These are phyloP conservation scores for Pocillopora verrucosa DNA, from an alignment of 64 coral and sea anemone genomes.

Conservation along the genomic window DNA sequence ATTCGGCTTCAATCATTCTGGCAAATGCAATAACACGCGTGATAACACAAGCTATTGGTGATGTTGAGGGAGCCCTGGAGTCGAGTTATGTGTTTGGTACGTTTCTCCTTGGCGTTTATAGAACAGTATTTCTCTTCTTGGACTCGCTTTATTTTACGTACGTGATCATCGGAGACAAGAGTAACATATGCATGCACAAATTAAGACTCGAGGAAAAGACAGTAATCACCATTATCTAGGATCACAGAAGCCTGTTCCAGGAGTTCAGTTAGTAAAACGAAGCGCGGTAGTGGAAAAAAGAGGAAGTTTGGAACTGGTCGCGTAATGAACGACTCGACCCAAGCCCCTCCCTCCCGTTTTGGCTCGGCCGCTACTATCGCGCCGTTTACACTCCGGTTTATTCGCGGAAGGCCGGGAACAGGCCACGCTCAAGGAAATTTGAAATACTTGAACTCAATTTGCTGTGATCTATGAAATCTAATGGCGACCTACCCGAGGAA, in stretches of 20 bases:
- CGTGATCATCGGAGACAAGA: not conserved
- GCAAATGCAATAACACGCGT: not conserved
- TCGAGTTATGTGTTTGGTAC: not conserved
- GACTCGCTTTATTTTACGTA: conserved; percentile 1
- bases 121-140: not conserved
- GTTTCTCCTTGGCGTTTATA: conserved; percentile 24
- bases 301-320: no score
- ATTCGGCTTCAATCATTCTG: not conserved
- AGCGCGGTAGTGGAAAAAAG: no score
- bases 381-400: no score
- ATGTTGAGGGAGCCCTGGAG: not conserved
- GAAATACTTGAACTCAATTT: no score
- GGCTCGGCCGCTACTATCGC: no score
- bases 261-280: no score
- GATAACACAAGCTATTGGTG: not conserved
- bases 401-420: no score
- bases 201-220: not conserved
- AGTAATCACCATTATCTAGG: not conserved
- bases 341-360: no score
- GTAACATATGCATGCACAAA: not conserved
- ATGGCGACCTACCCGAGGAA: no score
- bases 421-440: no score
- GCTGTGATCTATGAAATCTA: no score
- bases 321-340: no score
- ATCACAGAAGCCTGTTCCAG: not conserved